Evolutionary conservation across 1,140 invertebrate species (phyloP), one percentile per base, ranked within the genome.

Genomic region (Trialeurodes vaporariorum): DNA sequence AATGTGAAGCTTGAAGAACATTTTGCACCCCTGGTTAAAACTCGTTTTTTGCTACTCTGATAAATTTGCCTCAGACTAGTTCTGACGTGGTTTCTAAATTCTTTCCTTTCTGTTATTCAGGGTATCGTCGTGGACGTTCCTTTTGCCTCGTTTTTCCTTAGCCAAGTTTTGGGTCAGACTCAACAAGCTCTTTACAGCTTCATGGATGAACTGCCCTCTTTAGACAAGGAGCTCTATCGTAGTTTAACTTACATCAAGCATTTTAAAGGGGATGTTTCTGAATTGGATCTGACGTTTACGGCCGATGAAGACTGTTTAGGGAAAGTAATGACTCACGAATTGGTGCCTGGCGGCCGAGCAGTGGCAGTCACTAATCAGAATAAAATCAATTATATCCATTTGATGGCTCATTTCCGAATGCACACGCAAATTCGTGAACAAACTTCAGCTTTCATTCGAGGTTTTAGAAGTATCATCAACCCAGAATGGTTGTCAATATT

Each of bases 51-150:
- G n/a, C n/a, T n/a, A n/a, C n/a, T n/a, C n/a, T n/a, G n/a, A n/a
- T n/a, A n/a, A n/a, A n/a, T n/a, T n/a, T n/a, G n/a, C n/a, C n/a
- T n/a, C n/a, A n/a, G n/a, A n/a, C n/a, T n/a, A n/a, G n/a, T 26
- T 26, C 63, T 64, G n/a, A 26, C 25, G 11, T 66, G 25, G 12
- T 66, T 23, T 21, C 13, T n/a, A n/a, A n/a, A n/a, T n/a, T n/a
- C 49, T 27, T 58, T 21, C 34, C 12, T 67, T 63, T 12, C 64
- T 73, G 72, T 68, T 73, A 80, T 78, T 1, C 76, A 92, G 87
- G 94, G 95, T n/a, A 98, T 98, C 69, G 94, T 98, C 23, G 92
- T 98, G 2, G 97, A 99, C 79, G 94, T 98, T 65, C 95, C 96
- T 23, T 98, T 99, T 77, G 97, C 98, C 0, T 94, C 95, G 27